Base-by-base conservation (phyloP, 2,888 invertebrate species). In the Stramonita haemastoma region DNA sequence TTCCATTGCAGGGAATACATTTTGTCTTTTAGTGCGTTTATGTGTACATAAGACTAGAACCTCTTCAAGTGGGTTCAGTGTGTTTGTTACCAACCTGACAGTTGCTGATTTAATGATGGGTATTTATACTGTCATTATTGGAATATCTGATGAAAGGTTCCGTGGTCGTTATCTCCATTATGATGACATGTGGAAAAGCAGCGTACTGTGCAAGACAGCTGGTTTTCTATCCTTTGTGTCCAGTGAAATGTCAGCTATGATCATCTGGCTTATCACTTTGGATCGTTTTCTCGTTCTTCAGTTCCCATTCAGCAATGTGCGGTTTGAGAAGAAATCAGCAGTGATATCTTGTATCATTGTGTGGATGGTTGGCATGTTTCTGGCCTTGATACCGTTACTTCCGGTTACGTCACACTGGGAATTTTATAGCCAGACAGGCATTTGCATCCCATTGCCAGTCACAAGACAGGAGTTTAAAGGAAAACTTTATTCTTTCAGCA, bases 51-150 rank as follows among this genome's bases (percentile, higher is more conserved):
- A 46, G 36, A 46, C 13, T 0, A 79, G 17, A 15, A 5, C 22
- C 29, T 83, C 46, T 22, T 83, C 81, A 36, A 83, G 81, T 83
- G 81, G 81, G 26, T 83, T 83, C 46, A 83, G 81, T 83, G 81
- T 83, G 81, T 83, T 83, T 17, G 81, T 83, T 19, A 83, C 81
- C 13, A 36, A 83, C 26, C 81, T 83, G 0, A 46, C 81, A 0
- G 26, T 83, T 5, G 81, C 81, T n/a, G 81, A 83, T 26, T 83
- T 83, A 4, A 22, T 83, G 26, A 83, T 83, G 81, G 81, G 81
- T 46, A 22, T 83, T 26, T 83, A 83, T 22, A 83, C 36, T 19
- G 36, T 36, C 13, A 22, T 83, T 6, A 83, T 46, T 11, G 81
- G 81, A 46, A 36, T 22, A 26, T 36, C 81, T 46, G 81, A 83